Evolutionary conservation across 1,140 invertebrate genomes (phyloP).

Genomic region (Pteromalus puparum): DNA sequence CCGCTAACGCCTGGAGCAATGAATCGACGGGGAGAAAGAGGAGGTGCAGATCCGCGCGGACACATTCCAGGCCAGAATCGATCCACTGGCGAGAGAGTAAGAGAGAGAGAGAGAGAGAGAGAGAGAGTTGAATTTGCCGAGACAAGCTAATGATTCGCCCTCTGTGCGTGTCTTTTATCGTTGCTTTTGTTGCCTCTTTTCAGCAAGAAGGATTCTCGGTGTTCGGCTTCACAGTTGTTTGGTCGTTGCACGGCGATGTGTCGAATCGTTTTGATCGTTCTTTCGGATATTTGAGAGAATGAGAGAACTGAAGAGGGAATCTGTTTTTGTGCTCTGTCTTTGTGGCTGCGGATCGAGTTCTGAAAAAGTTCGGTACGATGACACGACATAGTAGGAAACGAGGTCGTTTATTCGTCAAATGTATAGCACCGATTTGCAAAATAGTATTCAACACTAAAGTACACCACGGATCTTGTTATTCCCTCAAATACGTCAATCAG

Average conservation of each 20-base stretch:
- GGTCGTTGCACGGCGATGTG: not conserved
- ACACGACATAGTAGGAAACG: not conserved
- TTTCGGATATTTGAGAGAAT: not conserved
- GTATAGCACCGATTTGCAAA: no score
- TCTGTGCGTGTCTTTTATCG: not conserved
- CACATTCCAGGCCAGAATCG: conserved; percentile 21
- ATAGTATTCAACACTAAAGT: no score
- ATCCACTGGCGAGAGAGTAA: not conserved
- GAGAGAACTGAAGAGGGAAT: not conserved
- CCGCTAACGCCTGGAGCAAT: not conserved
- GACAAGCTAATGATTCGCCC: conserved; percentile 18
- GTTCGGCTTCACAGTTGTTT: not conserved
- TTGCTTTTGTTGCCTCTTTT: not conserved
- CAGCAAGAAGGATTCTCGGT: not conserved
- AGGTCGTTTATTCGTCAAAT: no score
- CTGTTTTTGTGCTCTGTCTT: not conserved
- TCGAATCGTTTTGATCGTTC: conserved; percentile 18
- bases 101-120: not conserved
- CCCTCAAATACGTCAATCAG: no score
- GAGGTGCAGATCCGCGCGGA: conserved; percentile 10
- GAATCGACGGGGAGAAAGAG: not conserved
- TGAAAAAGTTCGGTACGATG: not conserved
- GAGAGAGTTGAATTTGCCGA: conserved; percentile 14
- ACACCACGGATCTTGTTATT: no score
- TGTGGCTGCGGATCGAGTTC: not conserved